These are phyloP conservation scores for Rhincodon typus DNA, from an alignment of 2,797 vertebrate species.

Conservation along the genomic window DNA sequence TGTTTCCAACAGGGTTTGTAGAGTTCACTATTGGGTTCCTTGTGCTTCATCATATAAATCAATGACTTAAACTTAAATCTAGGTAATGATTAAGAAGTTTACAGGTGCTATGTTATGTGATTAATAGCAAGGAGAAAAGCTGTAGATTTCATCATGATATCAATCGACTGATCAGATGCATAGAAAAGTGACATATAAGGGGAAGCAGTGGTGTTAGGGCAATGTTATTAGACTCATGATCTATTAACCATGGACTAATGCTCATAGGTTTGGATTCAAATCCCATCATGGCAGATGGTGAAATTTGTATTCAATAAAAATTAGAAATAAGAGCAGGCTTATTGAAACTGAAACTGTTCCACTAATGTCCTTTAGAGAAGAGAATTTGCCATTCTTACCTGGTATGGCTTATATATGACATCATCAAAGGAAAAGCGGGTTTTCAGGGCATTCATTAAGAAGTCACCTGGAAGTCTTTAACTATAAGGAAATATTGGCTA, in stretches of 20 bases:
- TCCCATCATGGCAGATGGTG: no score
- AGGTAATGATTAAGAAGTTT: not conserved
- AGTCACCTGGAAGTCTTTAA: not conserved
- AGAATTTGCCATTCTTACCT: no score
- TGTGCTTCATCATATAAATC: not conserved
- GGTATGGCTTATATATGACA: not conserved
- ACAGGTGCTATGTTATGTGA: not conserved
- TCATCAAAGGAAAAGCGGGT: not conserved
- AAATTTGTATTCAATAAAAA: no score
- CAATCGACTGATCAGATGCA: not conserved
- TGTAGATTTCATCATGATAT: not conserved
- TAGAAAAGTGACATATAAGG: not conserved
- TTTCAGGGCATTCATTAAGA: not conserved
- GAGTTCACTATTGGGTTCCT: not conserved
- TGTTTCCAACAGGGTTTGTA: not conserved
- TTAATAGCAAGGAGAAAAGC: not conserved
- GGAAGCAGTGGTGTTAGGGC: no score
- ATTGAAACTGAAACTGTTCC: no score
- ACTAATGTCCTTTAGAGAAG: no score
- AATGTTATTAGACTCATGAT: no score
- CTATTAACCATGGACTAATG: no score
- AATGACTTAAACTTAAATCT: not conserved
- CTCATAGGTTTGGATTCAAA: no score
- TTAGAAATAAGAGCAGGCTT: no score
- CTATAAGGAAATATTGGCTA: not conserved